Percentiles rank a stretch among this genome's conserved stretches.
phyloP scores from a whole-genome alignment of 2,797 vertebrate genomes.

The Falco concolor region DNA sequence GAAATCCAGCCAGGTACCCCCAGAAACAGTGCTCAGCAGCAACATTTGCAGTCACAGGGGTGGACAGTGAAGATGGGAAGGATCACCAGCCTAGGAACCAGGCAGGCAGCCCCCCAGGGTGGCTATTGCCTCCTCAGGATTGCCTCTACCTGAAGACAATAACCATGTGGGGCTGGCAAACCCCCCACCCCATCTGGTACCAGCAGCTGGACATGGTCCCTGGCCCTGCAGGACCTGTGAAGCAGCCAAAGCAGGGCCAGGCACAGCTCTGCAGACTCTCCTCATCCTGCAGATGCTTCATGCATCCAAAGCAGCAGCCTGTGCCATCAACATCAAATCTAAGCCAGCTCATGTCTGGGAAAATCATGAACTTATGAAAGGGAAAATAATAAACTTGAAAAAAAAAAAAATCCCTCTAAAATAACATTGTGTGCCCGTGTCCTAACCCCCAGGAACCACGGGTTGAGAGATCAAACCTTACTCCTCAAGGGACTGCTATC shows the following conservation, averaged over 20 bases:
- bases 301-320: fast-evolving
- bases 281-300: background rate
- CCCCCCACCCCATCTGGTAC: background rate
- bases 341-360: background rate
- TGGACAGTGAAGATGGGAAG: background rate
- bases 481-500: background rate
- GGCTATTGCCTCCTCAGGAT: background rate
- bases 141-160: background rate
- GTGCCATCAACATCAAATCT: background rate
- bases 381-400: background rate
- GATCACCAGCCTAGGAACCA: background rate
- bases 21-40: background rate
- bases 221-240: background rate
- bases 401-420: background rate
- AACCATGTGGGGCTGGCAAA: background rate
- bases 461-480: background rate
- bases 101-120: background rate
- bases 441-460: background rate
- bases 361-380: background rate
- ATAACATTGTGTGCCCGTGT: background rate
- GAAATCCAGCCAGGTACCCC: background rate
- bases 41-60: background rate
- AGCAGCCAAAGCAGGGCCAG: background rate
- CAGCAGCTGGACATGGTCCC: background rate
- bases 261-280: background rate